phyloP scores from a whole-genome alignment of 1,140 invertebrate species.

The Solen grandis region DNA sequence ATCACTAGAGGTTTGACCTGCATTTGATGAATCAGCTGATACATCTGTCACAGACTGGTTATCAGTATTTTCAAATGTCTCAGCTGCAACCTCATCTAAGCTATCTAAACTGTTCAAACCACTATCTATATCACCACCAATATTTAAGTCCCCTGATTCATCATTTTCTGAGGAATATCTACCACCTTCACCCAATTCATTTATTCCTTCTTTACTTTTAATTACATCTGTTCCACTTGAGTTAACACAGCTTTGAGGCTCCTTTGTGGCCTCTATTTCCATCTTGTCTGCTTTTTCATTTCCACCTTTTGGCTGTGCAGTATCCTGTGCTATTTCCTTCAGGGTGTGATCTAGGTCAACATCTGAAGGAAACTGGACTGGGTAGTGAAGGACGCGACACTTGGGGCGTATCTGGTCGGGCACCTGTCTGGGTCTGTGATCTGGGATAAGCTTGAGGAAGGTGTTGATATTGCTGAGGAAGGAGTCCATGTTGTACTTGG shows the following conservation, averaged over 20 bases:
- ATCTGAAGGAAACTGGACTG: slow-evolving; percentile 81
- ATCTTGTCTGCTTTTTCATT: not conserved
- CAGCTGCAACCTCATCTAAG: too few species aligned
- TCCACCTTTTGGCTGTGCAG: not conserved
- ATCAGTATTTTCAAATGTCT: too few species aligned
- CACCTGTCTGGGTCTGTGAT: slow-evolving; percentile 84
- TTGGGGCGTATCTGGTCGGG: slow-evolving; percentile 84
- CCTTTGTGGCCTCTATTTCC: not conserved
- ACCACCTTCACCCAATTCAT: too few species aligned
- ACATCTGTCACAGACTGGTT: too few species aligned
- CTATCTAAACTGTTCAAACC: too few species aligned
- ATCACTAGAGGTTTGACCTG: not conserved
- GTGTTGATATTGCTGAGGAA: slow-evolving; percentile 85
- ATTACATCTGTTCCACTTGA: too few species aligned
- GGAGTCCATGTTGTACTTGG: slow-evolving; percentile 86
- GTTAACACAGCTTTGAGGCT: too few species aligned
- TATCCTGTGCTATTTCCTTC: not conserved
- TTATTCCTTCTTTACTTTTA: too few species aligned
- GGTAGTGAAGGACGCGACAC: slow-evolving; percentile 86
- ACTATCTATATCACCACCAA: too few species aligned
- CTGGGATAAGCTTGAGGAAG: slow-evolving; percentile 87
- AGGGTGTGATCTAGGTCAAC: not conserved
- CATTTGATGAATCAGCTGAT: too few species aligned
- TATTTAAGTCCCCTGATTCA: too few species aligned
- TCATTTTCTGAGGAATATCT: too few species aligned